phyloP scores from a whole-genome alignment of 2,888 invertebrate species.

The Rapana venosa region DNA sequence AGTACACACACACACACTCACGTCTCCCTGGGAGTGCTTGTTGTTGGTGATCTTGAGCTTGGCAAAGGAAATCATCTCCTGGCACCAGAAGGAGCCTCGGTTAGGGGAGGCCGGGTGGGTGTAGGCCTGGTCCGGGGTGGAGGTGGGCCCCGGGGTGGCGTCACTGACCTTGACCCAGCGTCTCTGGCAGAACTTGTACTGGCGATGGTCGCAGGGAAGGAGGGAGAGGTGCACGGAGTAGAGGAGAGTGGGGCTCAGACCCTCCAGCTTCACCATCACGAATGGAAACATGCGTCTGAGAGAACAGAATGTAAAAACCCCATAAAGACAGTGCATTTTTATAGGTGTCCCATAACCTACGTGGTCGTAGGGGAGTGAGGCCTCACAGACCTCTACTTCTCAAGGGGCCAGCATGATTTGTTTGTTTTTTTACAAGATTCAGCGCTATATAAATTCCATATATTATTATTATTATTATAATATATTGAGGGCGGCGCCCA shows the following conservation, averaged over 20 bases:
- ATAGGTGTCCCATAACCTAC: too few relatives aligned
- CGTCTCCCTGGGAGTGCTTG: constrained; percentile 64
- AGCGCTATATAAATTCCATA: too few relatives aligned
- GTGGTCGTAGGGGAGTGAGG: too few relatives aligned
- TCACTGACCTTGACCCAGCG: constrained; percentile 58
- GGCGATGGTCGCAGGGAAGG: constrained; percentile 56
- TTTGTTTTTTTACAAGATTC: too few relatives aligned
- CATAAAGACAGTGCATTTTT: background rate
- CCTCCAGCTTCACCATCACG: constrained; percentile 54
- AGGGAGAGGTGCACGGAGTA: constrained; percentile 57
- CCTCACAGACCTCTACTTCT: too few relatives aligned
- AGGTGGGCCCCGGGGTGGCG: constrained; percentile 50
- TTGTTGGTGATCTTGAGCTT: constrained; percentile 78
- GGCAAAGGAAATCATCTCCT: constrained; percentile 66
- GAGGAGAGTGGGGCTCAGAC: constrained; percentile 50
- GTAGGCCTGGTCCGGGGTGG: constrained; percentile 56
- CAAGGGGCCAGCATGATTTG: too few relatives aligned
- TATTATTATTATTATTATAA: too few relatives aligned
- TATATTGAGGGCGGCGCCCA: too few relatives aligned
- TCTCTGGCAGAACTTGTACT: constrained; percentile 60
- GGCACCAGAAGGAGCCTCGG: constrained; percentile 76
- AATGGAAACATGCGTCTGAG: constrained; percentile 66
- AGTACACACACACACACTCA: too few relatives aligned
- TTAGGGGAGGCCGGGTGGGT: constrained; percentile 78
- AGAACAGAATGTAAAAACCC: background rate